phyloP scores from a whole-genome alignment of 2,113 vertebrate species.

The Hemiprocne comata region DNA sequence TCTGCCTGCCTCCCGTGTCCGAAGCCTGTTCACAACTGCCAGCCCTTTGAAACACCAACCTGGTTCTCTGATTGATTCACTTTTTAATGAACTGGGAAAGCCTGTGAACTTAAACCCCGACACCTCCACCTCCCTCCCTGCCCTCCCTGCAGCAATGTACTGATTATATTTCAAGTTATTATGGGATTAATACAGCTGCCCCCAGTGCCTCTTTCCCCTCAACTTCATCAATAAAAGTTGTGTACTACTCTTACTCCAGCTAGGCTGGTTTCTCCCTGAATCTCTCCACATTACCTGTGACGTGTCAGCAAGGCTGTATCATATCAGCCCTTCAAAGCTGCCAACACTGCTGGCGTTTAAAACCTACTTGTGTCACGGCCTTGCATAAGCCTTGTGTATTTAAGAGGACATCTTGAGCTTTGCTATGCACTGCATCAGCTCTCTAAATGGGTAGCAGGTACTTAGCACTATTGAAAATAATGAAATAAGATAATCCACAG shows the following conservation, averaged over 20 bases:
- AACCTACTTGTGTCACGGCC: conserved; percentile 38
- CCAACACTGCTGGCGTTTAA: conserved; percentile 21
- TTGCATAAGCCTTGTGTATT: conserved; percentile 34
- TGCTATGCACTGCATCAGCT: not conserved
- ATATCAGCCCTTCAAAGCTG: conserved; percentile 52
- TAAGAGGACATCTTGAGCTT: conserved; percentile 36
- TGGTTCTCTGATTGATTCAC: conserved; percentile 69
- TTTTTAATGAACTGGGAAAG: conserved; percentile 73
- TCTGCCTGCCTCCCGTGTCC: conserved; percentile 52
- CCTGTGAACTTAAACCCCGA: conserved; percentile 63
- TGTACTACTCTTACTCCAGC: conserved; percentile 24
- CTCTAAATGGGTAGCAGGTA: not conserved
- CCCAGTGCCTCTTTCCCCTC: conserved; percentile 27
- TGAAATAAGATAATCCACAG: conserved; percentile 58
- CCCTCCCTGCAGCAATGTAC: conserved; percentile 25
- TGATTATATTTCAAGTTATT: conserved; percentile 73
- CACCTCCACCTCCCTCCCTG: conserved; percentile 32
- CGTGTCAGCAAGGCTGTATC: conserved; percentile 9
- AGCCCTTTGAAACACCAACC: conserved; percentile 71
- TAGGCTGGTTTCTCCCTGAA: conserved; percentile 46
- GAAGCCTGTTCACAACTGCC: conserved; percentile 40
- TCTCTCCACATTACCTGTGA: conserved; percentile 44
- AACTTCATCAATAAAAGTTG: conserved; percentile 63
- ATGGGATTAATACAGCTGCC: conserved; percentile 67
- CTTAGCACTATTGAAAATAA: conserved; percentile 37